These are phyloP conservation scores for Pandemis heparana DNA, from an alignment of 2,888 invertebrate species.

Conservation along the genomic window DNA sequence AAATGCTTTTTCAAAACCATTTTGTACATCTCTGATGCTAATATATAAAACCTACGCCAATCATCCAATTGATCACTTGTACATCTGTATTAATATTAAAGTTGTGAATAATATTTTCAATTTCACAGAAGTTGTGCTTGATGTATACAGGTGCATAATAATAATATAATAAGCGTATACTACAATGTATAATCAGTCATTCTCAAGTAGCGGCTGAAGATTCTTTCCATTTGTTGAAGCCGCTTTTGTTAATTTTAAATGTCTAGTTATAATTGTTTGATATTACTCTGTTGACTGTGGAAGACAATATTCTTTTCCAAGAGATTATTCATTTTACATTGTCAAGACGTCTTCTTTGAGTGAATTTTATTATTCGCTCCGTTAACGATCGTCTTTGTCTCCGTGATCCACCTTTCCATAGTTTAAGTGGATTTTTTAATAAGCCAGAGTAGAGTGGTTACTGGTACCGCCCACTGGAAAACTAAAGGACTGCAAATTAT, in stretches of 20 bases:
- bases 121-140: slow-evolving; percentile 41
- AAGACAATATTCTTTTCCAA: slow-evolving; percentile 19
- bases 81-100: slow-evolving; percentile 44
- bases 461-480: slow-evolving; percentile 3
- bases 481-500: slow-evolving; percentile 11
- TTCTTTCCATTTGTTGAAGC: slow-evolving; percentile 12
- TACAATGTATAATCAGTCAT: slow-evolving; percentile 28
- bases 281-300: slow-evolving; percentile 11
- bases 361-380: slow-evolving; percentile 41
- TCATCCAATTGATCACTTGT: slow-evolving; percentile 6
- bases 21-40: too few species aligned
- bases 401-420: slow-evolving; percentile 5
- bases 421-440: slow-evolving; percentile 20
- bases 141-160: slow-evolving; percentile 44
- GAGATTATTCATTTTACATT: slow-evolving; percentile 35
- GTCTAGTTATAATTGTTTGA: slow-evolving; percentile 9
- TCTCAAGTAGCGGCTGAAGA: slow-evolving; percentile 10
- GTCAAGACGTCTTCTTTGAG: slow-evolving; percentile 20
- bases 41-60: slow-evolving; percentile 12
- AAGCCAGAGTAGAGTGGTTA: slow-evolving; percentile 9
- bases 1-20: too few species aligned
- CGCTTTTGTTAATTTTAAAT: neutral
- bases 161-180: slow-evolving; percentile 37
- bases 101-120: slow-evolving; percentile 48
- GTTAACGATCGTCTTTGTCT: slow-evolving; percentile 35